Percentiles rank a stretch among this genome's conserved stretches.
Conservation (phyloP, 2,113 vertebrate genomes). For the Nestor notabilis region DNA sequence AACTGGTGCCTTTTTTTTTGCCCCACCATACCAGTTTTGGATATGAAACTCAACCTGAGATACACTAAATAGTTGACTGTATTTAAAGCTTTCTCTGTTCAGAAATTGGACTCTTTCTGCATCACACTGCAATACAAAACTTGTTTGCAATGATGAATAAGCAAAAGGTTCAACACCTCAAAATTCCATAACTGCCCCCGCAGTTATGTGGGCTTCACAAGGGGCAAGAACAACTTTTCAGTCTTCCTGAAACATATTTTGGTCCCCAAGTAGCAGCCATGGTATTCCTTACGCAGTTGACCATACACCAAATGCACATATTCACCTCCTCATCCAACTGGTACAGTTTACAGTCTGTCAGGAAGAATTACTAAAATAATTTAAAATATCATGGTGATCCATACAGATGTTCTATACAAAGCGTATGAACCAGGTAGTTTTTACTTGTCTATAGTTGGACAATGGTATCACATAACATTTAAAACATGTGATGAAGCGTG, state of each 20-base stretch:
- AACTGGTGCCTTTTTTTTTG: accelerated
- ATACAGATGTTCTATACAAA: neutral
- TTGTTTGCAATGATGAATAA: neutral
- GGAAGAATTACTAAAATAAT: neutral
- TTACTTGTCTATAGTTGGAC: neutral
- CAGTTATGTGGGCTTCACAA: neutral
- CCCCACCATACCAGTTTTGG: accelerated
- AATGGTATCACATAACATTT: neutral
- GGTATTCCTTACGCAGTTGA: accelerated
- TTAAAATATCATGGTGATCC: neutral
- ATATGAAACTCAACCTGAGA: neutral
- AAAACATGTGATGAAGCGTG: neutral
- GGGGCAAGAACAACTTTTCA: neutral
- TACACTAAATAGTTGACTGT: accelerated
- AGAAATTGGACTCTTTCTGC: neutral
- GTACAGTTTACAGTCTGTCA: neutral
- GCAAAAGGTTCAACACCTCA: neutral
- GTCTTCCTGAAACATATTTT: neutral
- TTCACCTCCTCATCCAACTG: neutral
- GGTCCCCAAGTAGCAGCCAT: neutral
- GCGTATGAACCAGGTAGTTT: neutral
- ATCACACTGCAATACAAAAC: neutral
- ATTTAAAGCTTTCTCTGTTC: neutral
- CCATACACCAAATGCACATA: accelerated
- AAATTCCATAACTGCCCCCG: accelerated